Conservation (phyloP, 2,888 invertebrate species). For the Lomographa bimaculata region DNA sequence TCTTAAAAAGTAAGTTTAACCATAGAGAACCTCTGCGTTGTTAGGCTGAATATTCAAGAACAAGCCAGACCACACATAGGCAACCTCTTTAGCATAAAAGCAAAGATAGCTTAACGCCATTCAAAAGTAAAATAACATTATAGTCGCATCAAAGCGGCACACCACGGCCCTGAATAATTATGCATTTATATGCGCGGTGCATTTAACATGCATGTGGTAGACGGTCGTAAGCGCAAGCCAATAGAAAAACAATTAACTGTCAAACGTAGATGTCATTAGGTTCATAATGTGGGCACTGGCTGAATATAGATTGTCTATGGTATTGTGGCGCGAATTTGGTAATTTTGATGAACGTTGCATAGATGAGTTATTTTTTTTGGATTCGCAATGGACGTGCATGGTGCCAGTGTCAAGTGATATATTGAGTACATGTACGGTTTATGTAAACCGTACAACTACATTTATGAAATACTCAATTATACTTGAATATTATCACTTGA, state of each 20-base stretch:
- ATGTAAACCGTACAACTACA: too few species aligned
- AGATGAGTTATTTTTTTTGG: too few species aligned
- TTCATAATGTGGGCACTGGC: slow-evolving; percentile 16
- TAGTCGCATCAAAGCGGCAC: slow-evolving; percentile 19
- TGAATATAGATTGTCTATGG: slow-evolving; percentile 19
- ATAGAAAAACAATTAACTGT: slow-evolving; percentile 27
- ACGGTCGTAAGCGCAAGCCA: slow-evolving; percentile 25
- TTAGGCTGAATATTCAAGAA: neutral
- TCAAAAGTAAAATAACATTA: slow-evolving; percentile 9
- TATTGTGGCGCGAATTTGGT: slow-evolving; percentile 11
- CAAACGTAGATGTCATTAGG: slow-evolving; percentile 20
- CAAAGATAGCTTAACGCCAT: too few species aligned
- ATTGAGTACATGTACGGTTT: too few species aligned
- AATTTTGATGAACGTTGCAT: too few species aligned
- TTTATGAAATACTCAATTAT: too few species aligned
- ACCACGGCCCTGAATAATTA: slow-evolving; percentile 24
- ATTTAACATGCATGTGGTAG: slow-evolving; percentile 22
- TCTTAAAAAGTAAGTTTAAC: too few species aligned
- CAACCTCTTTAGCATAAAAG: neutral
- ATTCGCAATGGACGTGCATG: too few species aligned
- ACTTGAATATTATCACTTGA: too few species aligned
- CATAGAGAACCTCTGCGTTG: too few species aligned
- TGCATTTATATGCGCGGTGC: slow-evolving; percentile 31
- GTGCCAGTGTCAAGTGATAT: too few species aligned
- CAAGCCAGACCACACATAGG: slow-evolving; percentile 11